Evolutionary conservation across 2,797 vertebrate genomes (phyloP).

Genomic region (Chelon auratus): DNA sequence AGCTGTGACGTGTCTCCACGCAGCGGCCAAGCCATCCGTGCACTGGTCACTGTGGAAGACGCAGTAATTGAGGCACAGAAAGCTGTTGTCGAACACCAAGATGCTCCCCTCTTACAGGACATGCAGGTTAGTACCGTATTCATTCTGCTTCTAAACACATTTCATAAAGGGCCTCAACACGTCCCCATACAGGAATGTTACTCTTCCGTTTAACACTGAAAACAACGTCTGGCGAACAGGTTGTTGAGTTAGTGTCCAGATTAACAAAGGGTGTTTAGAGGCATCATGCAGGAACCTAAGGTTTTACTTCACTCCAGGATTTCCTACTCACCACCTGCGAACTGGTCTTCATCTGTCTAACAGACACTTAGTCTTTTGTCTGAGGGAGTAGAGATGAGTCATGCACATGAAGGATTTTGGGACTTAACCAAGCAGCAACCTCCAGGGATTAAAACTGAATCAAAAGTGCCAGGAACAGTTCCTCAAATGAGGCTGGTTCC

Average conservation of each 20-base stretch:
- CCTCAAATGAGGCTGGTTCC: too few species aligned
- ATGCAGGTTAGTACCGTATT: constrained; percentile 53
- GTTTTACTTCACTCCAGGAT: constrained; percentile 31
- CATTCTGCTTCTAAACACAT: background rate
- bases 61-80: constrained; percentile 46
- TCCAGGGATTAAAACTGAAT: too few species aligned
- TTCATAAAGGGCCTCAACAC: constrained; percentile 1
- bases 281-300: background rate
- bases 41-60: constrained; percentile 53
- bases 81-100: constrained; percentile 1
- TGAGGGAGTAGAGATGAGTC: background rate
- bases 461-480: too few species aligned
- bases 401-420: background rate
- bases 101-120: constrained; percentile 20
- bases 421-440: too few species aligned
- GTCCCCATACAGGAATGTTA: background rate
- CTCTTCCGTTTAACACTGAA: background rate
- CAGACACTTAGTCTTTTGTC: background rate
- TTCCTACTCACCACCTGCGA: constrained; percentile 1
- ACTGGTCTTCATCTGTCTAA: background rate
- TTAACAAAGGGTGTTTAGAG: constrained; percentile 29
- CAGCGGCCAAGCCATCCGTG: background rate
- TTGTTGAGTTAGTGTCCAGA: constrained; percentile 24
- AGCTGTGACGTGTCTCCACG: background rate
- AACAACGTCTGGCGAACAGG: background rate